Base-by-base conservation (phyloP, 2,888 invertebrate genomes). In the Aphidius colemani region DNA sequence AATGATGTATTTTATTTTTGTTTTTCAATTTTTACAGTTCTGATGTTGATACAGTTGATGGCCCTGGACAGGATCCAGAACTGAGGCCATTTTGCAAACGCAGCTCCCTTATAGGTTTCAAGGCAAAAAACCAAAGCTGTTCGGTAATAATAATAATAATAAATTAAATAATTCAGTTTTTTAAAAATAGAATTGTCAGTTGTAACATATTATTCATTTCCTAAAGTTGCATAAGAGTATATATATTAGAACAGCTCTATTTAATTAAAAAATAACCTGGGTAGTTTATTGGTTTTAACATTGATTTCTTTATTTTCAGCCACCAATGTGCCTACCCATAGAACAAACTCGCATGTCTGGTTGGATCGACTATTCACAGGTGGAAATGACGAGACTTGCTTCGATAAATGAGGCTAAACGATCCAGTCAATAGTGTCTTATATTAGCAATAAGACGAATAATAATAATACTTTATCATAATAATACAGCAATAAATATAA, bases 41-140 rank as follows among this genome's bases (percentile, higher is more conserved):
- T 74, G 78, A 80, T 76, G 76, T 75, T 72, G 82, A 82, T 75
- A 78, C 79, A 73, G 82, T 82, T 73, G 82, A 82, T 75, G 81
- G 82, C 74, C 79, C 80, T 74, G 78, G 78, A 70, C 78, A 81
- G 78, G 82, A 81, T 79, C 81, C 78, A 68, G 82, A 82, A 75
- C 71, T 78, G 71, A 82, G 82, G 81, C 82, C 82, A 72, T 82
- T 82, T 73, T 80, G 81, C 73, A 79, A 78, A 74, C 82, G 79
- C 74, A 81, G 81, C 71, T 80, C 81, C 72, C 77, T 81, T 71
- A 78, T 77, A 79, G 79, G 77, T 74, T 81, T 80, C 74, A 80
- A 78, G 79, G 78, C 79, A 70, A 82, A 81, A 77, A 82, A 80
- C 78, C 74, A 78, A 71, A 79, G 79, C 69, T 77, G 74, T 71